Evolutionary conservation across 2,113 vertebrate genomes (phyloP), one percentile per base, ranked within the genome.

Genomic region (Microtus ochrogaster): DNA sequence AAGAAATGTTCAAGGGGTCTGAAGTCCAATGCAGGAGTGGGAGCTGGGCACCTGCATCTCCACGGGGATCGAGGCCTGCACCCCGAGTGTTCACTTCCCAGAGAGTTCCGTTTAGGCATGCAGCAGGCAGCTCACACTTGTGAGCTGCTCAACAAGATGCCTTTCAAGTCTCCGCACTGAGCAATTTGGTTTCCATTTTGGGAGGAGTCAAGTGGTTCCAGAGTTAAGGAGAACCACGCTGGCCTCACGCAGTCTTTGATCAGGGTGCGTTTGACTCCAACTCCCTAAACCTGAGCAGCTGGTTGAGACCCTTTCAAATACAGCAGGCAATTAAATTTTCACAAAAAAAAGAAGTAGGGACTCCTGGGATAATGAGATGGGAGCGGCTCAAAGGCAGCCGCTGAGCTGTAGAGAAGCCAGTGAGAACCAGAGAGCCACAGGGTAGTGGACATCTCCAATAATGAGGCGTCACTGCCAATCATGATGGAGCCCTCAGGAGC

Each of bases 291-390:
- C 94, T 76, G 89, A 95, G 78, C 87, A 81, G 96, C 91, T 95
- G 96, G 89, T 41, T 76, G 30, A 66, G 96, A 77, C 85, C 89
- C 95, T 87, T 90, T 92, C 83, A 96, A 66, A 84, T 81, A 66
- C 39, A 95, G 90, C 72, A 95, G 95, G 90, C 95, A 97, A 97
- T 97, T 97, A 97, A 26, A 96, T 95, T 92, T 93, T 95, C 95
- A 96, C 74, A 88, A 93, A 96, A 93, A 93, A 96, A 97, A 92
- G 94, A 79, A 89, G 87, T 39, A 52, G 96, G 87, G 55, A 88
- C 87, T 95, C 94, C 3, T 0, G 66, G 91, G 70, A 96, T 95
- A 96, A 97, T 68, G 92, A 97, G 96, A 94, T 28, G 83, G 93
- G 79, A 96, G 58, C 82, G 36, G 55, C 89, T 88, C 81, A 89